Percentiles rank a stretch among this genome's conserved stretches.
These are phyloP conservation scores for Drosophila kanapiae DNA, from an alignment of 1,140 invertebrate genomes.

Conservation along the genomic window DNA sequence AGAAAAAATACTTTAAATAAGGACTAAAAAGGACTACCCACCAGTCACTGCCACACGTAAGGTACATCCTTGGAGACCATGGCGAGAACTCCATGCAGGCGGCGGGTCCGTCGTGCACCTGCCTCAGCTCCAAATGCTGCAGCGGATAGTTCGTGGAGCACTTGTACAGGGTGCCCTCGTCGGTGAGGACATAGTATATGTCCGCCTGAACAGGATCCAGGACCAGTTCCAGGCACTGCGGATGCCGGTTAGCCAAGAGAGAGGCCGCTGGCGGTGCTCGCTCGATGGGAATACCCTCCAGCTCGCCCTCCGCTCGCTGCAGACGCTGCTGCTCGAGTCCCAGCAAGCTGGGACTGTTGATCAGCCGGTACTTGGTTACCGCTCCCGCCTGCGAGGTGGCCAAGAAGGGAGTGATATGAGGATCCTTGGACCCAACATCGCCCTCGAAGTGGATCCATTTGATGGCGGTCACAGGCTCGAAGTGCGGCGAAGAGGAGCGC, in stretches of 20 bases:
- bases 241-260: constrained; percentile 77
- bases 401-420: constrained; percentile 85
- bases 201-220: constrained; percentile 88
- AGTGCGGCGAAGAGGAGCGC: constrained; percentile 86
- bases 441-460: constrained; percentile 86
- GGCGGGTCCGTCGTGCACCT: constrained; percentile 92
- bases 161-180: constrained; percentile 92
- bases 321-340: constrained; percentile 88
- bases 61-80: constrained; percentile 90
- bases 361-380: constrained; percentile 86
- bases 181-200: constrained; percentile 92
- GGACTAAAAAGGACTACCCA: too few species aligned
- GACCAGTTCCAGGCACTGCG: constrained; percentile 88
- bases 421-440: constrained; percentile 71
- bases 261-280: constrained; percentile 14
- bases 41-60: constrained; percentile 94
- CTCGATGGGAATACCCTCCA: constrained; percentile 86
- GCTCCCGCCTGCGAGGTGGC: constrained; percentile 87
- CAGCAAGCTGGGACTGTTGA: constrained; percentile 77
- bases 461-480: constrained; percentile 89
- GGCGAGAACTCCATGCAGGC: constrained; percentile 92
- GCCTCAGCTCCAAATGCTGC: constrained; percentile 89
- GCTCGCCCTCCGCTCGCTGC: constrained; percentile 87
- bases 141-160: constrained; percentile 89
- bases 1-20: too few species aligned